Base-by-base conservation (phyloP, 2,113 vertebrate genomes). In the Oreochromis tanganicae region DNA sequence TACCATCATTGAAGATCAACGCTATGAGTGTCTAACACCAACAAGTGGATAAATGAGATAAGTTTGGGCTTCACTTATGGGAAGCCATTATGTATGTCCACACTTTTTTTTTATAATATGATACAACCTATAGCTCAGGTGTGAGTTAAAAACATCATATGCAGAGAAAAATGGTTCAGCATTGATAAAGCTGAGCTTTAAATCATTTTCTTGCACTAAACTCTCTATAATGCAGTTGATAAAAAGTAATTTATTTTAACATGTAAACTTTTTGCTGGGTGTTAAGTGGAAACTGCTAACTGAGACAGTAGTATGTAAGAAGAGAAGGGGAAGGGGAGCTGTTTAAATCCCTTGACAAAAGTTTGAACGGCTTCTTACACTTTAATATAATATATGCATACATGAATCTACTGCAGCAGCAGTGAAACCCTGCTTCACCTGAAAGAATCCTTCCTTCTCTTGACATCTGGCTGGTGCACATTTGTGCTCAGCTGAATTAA, bases 401-500 rank as follows among this genome's bases (percentile, higher is more conserved):
- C 12, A 54, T 55, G n/a, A 55, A n/a, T 88, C 21, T 27, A 5
- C 81, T 11, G 52, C 27, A 11, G 59, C 21, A 81, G 11, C 61
- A 48, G 6, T 75, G 19, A 88, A 83, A 86, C 80, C 38, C 46
- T 36, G 24, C 10, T 86, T 73, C 16, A 54, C 63, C 48, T 54
- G 46, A 85, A 57, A 83, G 29, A 85, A 81, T 86, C 16, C 13
- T 61, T 36, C 38, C 12, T 36, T 32, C 32, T 56, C 84, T 73
- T 83, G 29, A 83, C 46, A 41, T 85, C 36, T 38, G 50, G 32
- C 50, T 50, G 4, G 21, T 73, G 81, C 79, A 87, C 78, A 81
- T 91, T 87, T 81, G 24, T 43, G 61, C 71, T 81, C 46, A 50
- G 52, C 73, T 85, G 88, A 88, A 91, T 91, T 56, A 61, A 90